Evolutionary conservation across 2,888 invertebrate species (phyloP), one percentile per base, ranked within the genome.

Genomic region (Julus scanicus): DNA sequence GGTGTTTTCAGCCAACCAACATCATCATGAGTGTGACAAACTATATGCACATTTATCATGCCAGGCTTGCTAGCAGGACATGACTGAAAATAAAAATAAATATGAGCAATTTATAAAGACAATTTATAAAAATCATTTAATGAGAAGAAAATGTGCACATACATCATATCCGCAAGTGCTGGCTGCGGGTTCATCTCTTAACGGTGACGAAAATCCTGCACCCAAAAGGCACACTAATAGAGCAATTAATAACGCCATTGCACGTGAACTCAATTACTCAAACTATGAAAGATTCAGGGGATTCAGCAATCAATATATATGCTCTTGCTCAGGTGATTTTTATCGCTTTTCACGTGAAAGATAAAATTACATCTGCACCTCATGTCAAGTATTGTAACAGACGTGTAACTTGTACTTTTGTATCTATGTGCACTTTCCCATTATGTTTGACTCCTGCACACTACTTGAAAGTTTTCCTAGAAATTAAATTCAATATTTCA

Each of bases 1-100:
- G 97, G 96, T 0, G 98, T 98, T 92, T 97, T 97, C 86, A 98
- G 92, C 98, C 98, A 98, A 63, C 98, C 98, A 0, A 97, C 97
- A 91, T 98, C 98, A 91, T 98, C 97, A 91, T 98, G 98, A 0
- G 97, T 96, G 91, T 98, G 98, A 0, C 98, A 94, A 8, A 94
- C 93, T 0, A 97, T 93, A 91, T 97, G 97, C 0, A 97, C 95
- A 91, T 97, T 97, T 37, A 97, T 92, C 91, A 94, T 94, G 0
- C 94, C 94, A 0, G 93, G 91, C 89, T 94, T 94, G 0, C 94
- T 92, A 40, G 92, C 91, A 2, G 94, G 94, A 90, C 96, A 96
- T 20, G 90, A 89, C 91, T 91, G 88, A 8, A 86, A 39, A 84
- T 63, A 71, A 8, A 29, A 71, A 71, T 29, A 48, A 48, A 71